These are phyloP conservation scores for Scolopax mira DNA, from an alignment of 2,113 vertebrate genomes.

Conservation along the genomic window DNA sequence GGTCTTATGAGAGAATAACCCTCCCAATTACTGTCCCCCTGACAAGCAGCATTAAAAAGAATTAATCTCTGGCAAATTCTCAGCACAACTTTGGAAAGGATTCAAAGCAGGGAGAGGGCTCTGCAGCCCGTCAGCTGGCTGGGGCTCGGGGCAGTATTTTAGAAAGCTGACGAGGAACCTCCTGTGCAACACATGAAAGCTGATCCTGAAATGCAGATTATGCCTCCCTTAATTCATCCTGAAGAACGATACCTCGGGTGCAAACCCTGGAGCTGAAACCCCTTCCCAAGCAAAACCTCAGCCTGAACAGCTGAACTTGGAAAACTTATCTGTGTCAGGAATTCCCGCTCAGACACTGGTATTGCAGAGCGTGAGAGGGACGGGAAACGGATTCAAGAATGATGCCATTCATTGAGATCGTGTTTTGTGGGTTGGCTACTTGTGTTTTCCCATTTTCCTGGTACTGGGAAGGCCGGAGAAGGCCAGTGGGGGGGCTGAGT, in stretches of 20 bases:
- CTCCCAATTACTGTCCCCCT: neutral
- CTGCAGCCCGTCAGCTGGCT: constrained; percentile 11
- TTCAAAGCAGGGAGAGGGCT: constrained; percentile 35
- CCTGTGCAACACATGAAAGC: constrained; percentile 18
- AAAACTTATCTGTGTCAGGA: neutral
- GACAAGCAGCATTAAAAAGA: neutral
- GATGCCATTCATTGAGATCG: constrained; percentile 10
- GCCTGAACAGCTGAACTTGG: constrained; percentile 39
- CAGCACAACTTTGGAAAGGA: neutral
- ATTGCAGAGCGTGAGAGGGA: neutral
- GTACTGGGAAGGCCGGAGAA: neutral
- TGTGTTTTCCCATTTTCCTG: neutral
- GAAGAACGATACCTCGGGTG: neutral
- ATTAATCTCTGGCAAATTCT: constrained; percentile 17
- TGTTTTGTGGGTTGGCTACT: constrained; percentile 20
- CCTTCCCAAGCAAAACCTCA: neutral
- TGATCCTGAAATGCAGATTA: neutral
- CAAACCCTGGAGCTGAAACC: neutral
- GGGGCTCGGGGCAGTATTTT: neutral
- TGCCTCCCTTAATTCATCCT: neutral
- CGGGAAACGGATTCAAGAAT: neutral
- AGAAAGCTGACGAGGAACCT: constrained; percentile 44
- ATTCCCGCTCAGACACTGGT: neutral
- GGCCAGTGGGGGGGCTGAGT: neutral
- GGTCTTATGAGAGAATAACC: neutral